Conservation (phyloP, 2,797 vertebrate species). For the Coendou prehensilis region DNA sequence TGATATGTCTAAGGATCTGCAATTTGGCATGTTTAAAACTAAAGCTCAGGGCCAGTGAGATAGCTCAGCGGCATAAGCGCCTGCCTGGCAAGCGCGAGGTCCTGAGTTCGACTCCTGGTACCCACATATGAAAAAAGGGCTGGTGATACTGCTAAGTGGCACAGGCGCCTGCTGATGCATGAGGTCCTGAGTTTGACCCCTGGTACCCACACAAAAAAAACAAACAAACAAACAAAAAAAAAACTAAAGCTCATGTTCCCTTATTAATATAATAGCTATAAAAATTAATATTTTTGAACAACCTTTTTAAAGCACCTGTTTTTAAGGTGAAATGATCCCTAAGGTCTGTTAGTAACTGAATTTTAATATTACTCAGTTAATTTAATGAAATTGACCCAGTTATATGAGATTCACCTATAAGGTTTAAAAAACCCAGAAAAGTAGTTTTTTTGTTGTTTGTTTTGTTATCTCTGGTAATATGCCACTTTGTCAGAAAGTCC, state of each 20-base stretch:
- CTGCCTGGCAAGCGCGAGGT: no score
- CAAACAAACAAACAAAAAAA: background rate
- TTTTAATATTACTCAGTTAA: slow-evolving; percentile 67
- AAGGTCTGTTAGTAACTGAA: slow-evolving; percentile 22
- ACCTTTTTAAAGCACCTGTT: slow-evolving; percentile 11
- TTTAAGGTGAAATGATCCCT: slow-evolving; percentile 54
- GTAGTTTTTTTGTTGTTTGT: background rate
- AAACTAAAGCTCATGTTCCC: slow-evolving; percentile 41
- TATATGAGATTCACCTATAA: slow-evolving; percentile 7
- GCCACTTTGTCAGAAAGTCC: slow-evolving; percentile 49
- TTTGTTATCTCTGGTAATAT: slow-evolving; percentile 19
- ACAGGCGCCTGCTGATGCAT: no score
- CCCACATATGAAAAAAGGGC: no score
- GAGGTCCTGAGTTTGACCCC: no score
- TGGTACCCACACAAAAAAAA: no score
- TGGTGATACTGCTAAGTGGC: no score
- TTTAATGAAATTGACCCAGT: slow-evolving; percentile 53
- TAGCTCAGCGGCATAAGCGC: no score
- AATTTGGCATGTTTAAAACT: slow-evolving; percentile 58
- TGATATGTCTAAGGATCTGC: slow-evolving; percentile 24
- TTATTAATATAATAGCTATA: background rate
- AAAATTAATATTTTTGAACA: slow-evolving; percentile 37
- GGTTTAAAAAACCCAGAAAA: background rate
- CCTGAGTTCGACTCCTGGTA: no score
- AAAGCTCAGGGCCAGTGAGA: background rate